These are phyloP conservation scores for Vannuccia rotundouncinata DNA, from an alignment of 2,888 invertebrate species.

Conservation along the genomic window DNA sequence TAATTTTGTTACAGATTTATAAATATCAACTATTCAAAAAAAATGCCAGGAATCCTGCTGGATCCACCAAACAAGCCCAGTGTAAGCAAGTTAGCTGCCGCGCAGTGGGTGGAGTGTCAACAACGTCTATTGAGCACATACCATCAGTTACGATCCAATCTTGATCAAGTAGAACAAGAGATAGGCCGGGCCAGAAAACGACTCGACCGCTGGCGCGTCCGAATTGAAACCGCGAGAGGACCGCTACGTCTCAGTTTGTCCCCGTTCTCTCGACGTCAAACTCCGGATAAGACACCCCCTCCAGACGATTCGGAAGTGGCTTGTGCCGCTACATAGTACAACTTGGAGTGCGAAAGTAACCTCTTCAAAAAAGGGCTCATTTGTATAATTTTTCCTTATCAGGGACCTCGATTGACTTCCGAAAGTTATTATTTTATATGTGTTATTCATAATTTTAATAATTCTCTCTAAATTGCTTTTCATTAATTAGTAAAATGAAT, in stretches of 20 bases:
- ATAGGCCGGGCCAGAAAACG: constrained; percentile 28
- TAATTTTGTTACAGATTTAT: no score
- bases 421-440: no score
- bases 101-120: constrained; percentile 22
- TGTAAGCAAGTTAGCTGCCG: neutral
- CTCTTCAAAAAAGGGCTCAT: no score
- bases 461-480: no score
- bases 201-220: constrained; percentile 19
- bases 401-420: no score
- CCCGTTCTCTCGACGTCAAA: neutral
- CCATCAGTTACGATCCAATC: neutral
- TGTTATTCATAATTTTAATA: no score
- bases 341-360: neutral
- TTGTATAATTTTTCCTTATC: no score
- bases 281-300: neutral
- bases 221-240: neutral
- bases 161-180: constrained; percentile 30
- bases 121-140: constrained; percentile 28
- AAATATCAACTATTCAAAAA: no score
- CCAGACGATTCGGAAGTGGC: neutral
- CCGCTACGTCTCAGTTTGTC: neutral
- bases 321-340: no score
- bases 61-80: neutral
- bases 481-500: no score
- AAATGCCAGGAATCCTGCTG: neutral